A percentile compares a stretch with the other conserved stretches of the same genome.
phyloP scores from a whole-genome alignment of 2,888 invertebrate species.

The Caenorhabditis becei region DNA sequence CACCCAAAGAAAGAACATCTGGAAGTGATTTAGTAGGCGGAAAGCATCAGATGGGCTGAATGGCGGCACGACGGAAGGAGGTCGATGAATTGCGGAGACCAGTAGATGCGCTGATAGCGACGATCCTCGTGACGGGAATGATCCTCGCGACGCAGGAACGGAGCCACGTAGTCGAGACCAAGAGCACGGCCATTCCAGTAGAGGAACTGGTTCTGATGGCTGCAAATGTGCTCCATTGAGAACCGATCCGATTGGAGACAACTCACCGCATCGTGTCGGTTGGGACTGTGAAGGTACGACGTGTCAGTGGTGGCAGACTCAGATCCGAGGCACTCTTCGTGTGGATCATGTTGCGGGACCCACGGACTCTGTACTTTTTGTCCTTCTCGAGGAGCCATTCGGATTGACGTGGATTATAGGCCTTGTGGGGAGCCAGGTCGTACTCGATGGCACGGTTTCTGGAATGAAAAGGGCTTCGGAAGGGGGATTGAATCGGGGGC shows the following conservation, averaged over 20 bases:
- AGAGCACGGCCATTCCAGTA: slow-evolving; percentile 78
- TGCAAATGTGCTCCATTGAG: no score
- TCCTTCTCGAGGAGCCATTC: slow-evolving; percentile 75
- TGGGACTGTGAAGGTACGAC: slow-evolving; percentile 62
- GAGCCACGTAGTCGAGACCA: slow-evolving; percentile 77
- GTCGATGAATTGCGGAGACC: slow-evolving; percentile 74
- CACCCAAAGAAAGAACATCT: slow-evolving; percentile 39
- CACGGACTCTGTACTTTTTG: slow-evolving; percentile 60
- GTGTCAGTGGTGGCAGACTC: slow-evolving; percentile 65
- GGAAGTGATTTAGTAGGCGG: slow-evolving; percentile 73
- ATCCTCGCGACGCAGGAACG: slow-evolving; percentile 68
- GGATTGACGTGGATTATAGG: slow-evolving; percentile 76
- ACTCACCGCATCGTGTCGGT: slow-evolving; percentile 65
- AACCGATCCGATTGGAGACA: no score
- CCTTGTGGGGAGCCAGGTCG: slow-evolving; percentile 72
- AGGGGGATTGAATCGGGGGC: not conserved
- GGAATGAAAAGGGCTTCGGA: slow-evolving; percentile 1
- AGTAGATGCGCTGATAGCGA: slow-evolving; percentile 73
- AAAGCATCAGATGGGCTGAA: slow-evolving; percentile 75
- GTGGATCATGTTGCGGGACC: slow-evolving; percentile 50
- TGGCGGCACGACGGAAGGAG: slow-evolving; percentile 76
- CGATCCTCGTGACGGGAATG: slow-evolving; percentile 60
- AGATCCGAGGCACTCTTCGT: slow-evolving; percentile 61
- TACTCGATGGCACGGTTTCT: slow-evolving; percentile 74
- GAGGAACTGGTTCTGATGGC: slow-evolving; percentile 75